Base-by-base conservation (phyloP, 2,797 vertebrate species). In the Spinibarbus caldwelli region DNA sequence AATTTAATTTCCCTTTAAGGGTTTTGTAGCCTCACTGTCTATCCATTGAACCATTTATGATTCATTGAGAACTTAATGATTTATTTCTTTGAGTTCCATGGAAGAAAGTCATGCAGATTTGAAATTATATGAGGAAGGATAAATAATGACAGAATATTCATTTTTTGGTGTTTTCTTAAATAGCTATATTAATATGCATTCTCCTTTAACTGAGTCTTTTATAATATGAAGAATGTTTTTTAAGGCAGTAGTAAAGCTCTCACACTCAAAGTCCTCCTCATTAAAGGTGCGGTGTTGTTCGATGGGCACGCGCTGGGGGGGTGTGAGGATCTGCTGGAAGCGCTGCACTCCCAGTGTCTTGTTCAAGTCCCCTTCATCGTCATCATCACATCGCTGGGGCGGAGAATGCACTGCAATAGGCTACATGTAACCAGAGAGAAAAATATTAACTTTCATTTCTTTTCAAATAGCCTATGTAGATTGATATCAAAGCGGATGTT, bases 231-330 rank as follows among this genome's bases (percentile, higher is more conserved):
- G 2, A 8, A 66, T 17, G 6, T n/a, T 34, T 34, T 66, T 34
- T 31, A 15, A 31, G 52, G 80, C 17, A 29, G 14, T 10, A n/a
- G 10, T 73, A 49, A 54, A 38, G 21, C 26, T 49, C 90, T 90
- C 90, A 97, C 97, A 97, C 88, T 97, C 95, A 15, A 96, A 96
- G 90, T 98, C 97, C 89, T 97, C 96, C 89, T 97, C 96, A 70
- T 96, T 93, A 2, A 96, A 97, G 90, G 93, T 95, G n/a, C 96
- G 92, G 66, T 95, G 94, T 1, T 95, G 95, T 89, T 97, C 97
- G 0, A 95, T 95, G 0, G 94, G 95, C 14, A 91, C 92, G 1
- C 91, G 93, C 14, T 88, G 93, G 54, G 93, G 89, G 38, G 72
- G 95, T 14, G 92, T 89, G 2, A 97, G 95, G 86, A 97, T 96